A percentile compares a stretch with the other conserved stretches of the same genome.
Evolutionary conservation across 2,113 vertebrate species (phyloP).

Genomic region (zebrafish (Danio rerio)): DNA sequence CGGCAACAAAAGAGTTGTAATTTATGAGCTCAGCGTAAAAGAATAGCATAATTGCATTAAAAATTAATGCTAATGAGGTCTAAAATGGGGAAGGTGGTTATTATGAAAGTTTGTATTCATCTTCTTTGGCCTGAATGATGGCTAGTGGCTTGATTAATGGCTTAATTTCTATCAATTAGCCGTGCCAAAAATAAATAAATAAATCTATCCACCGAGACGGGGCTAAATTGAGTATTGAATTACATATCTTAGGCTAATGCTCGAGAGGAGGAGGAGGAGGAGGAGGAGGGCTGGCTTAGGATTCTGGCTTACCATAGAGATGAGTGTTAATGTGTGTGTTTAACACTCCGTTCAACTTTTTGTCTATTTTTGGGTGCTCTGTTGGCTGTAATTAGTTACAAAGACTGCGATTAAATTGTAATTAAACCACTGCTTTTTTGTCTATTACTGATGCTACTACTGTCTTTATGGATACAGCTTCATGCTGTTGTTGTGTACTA

Average conservation of each 20-base stretch:
- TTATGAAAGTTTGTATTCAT: conserved; percentile 99
- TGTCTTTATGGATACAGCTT: too few species aligned
- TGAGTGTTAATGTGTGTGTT: conserved; percentile 12
- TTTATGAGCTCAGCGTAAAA: conserved; percentile 99
- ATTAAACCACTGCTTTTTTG: too few species aligned
- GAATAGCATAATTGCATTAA: conserved; percentile 99
- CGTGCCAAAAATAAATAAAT: conserved; percentile 81
- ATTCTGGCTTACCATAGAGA: too few species aligned
- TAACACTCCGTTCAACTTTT: neutral
- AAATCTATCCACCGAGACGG: conserved; percentile 88
- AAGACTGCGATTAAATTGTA: too few species aligned
- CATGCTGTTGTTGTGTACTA: too few species aligned
- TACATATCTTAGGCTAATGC: conserved; percentile 89
- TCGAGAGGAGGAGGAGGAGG: conserved; percentile 61
- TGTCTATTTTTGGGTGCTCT: neutral
- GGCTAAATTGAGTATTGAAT: conserved; percentile 98
- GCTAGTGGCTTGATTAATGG: conserved; percentile 99
- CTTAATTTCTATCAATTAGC: conserved; percentile 99
- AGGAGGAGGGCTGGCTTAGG: too few species aligned
- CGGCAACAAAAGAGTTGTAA: conserved; percentile 99
- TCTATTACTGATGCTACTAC: too few species aligned
- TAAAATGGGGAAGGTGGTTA: conserved; percentile 99
- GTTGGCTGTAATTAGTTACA: too few species aligned
- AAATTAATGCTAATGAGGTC: conserved; percentile 99
- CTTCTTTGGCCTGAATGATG: conserved; percentile 98